phyloP scores from a whole-genome alignment of 2,888 invertebrate species.

The Lasioglossum calceatum region DNA sequence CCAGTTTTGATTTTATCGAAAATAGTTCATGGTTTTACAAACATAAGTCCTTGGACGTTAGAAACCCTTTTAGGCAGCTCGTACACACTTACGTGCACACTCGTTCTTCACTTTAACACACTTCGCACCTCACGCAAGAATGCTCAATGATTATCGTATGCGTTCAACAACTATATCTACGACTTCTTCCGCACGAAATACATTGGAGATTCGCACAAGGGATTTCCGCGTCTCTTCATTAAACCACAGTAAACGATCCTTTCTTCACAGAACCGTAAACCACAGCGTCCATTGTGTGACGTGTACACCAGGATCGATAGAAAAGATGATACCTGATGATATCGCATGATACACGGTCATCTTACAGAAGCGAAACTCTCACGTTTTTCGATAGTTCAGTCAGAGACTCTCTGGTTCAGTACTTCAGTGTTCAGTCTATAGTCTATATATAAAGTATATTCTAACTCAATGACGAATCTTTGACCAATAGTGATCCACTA shows the following conservation, averaged over 20 bases:
- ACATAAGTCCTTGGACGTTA: constrained; percentile 62
- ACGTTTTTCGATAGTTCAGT: background rate
- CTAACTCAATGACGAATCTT: no score
- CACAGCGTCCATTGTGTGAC: constrained; percentile 68
- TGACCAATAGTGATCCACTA: no score
- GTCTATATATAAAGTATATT: background rate
- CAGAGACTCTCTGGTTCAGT: no score
- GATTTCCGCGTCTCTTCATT: constrained; percentile 32
- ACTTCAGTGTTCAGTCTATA: background rate
- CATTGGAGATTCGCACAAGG: constrained; percentile 44
- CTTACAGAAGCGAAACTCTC: background rate
- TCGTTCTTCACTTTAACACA: constrained; percentile 79
- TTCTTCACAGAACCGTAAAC: constrained; percentile 45
- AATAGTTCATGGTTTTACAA: constrained; percentile 69
- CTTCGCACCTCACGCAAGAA: constrained; percentile 79
- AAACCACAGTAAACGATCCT: constrained; percentile 64
- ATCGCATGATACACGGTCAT: background rate
- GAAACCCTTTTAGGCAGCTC: constrained; percentile 75
- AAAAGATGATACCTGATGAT: constrained; percentile 32
- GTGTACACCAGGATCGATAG: constrained; percentile 57
- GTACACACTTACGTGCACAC: constrained; percentile 82
- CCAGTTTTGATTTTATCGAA: constrained; percentile 48
- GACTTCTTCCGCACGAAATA: constrained; percentile 43
- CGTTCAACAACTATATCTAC: constrained; percentile 40
- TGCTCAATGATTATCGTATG: constrained; percentile 52